A percentile compares a stretch with the other conserved stretches of the same genome.
Evolutionary conservation across 1,140 invertebrate genomes (phyloP).

Genomic region (Diabrotica virgifera): DNA sequence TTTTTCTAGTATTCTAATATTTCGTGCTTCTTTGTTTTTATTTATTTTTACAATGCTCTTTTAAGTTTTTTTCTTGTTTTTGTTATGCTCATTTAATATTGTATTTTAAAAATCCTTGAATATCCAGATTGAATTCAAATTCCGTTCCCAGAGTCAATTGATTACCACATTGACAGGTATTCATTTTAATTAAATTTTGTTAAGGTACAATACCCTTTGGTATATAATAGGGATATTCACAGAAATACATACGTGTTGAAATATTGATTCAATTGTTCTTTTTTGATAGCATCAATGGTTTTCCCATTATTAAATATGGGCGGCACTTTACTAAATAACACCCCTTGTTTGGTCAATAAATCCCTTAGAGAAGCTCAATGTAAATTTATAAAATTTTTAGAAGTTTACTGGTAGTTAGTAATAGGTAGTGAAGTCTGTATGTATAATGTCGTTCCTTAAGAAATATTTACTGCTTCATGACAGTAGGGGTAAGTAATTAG

Average conservation of each 20-base stretch:
- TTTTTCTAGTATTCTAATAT: too few relatives aligned
- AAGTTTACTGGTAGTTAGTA: neutral
- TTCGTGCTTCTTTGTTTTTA: too few relatives aligned
- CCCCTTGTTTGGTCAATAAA: slow-evolving; percentile 31
- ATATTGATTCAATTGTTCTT: neutral
- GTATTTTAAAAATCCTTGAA: too few relatives aligned
- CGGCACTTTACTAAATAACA: neutral
- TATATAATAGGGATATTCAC: too few relatives aligned
- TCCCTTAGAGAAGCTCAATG: neutral
- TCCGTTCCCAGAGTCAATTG: too few relatives aligned
- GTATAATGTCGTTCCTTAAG: slow-evolving; percentile 27
- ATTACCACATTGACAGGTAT: too few relatives aligned
- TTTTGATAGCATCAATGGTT: neutral
- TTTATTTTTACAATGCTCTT: too few relatives aligned
- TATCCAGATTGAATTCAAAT: too few relatives aligned
- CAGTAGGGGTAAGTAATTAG: slow-evolving; percentile 27
- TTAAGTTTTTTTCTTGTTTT: too few relatives aligned
- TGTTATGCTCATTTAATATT: too few relatives aligned
- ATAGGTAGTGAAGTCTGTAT: neutral
- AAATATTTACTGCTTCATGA: slow-evolving; percentile 32
- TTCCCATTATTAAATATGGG: neutral
- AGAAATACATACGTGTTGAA: neutral
- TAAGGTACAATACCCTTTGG: too few relatives aligned
- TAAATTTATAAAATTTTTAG: neutral
- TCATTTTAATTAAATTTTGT: too few relatives aligned